Evolutionary conservation across 2,888 invertebrate species (phyloP).

Genomic region (Pedicia rivosa): DNA sequence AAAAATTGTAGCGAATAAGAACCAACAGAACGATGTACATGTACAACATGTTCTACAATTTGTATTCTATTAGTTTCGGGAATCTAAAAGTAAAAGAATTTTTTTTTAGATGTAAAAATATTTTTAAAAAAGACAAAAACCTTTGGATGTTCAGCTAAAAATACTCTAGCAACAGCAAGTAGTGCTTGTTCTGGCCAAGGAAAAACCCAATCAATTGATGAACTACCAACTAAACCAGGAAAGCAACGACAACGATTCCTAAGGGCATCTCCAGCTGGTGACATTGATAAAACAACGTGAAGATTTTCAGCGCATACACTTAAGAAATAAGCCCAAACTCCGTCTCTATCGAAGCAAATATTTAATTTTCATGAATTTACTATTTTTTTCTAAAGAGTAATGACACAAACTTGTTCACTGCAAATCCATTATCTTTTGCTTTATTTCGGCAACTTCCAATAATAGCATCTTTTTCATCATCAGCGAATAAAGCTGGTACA

Average conservation of each 20-base stretch:
- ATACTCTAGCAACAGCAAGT: conserved; percentile 72
- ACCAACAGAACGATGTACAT: conserved; percentile 64
- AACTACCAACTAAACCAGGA: conserved; percentile 82
- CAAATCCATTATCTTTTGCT: conserved; percentile 53
- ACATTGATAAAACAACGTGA: conserved; percentile 84
- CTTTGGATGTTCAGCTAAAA: conserved; percentile 51
- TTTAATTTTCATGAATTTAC: background rate
- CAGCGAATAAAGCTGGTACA: conserved; percentile 71
- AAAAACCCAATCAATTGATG: conserved; percentile 87
- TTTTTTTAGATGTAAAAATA: background rate
- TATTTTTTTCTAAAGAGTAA: background rate
- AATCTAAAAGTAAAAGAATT: conserved; percentile 43
- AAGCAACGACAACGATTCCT: conserved; percentile 77
- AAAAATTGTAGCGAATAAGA: conserved; percentile 57
- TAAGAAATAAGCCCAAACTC: conserved; percentile 74
- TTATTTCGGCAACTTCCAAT: conserved; percentile 50
- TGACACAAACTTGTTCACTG: conserved; percentile 45
- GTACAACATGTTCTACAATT: conserved; percentile 72
- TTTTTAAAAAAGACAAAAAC: conserved; percentile 18
- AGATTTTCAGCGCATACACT: conserved; percentile 65
- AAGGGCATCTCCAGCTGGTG: conserved; percentile 67
- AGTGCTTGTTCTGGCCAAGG: conserved; percentile 87
- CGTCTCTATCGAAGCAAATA: conserved; percentile 37
- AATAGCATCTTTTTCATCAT: conserved; percentile 77
- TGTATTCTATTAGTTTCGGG: conserved; percentile 47